Percentiles rank a stretch among this genome's conserved stretches.
These are phyloP conservation scores for Melanotus villosus DNA, from an alignment of 2,888 invertebrate genomes.

Conservation along the genomic window DNA sequence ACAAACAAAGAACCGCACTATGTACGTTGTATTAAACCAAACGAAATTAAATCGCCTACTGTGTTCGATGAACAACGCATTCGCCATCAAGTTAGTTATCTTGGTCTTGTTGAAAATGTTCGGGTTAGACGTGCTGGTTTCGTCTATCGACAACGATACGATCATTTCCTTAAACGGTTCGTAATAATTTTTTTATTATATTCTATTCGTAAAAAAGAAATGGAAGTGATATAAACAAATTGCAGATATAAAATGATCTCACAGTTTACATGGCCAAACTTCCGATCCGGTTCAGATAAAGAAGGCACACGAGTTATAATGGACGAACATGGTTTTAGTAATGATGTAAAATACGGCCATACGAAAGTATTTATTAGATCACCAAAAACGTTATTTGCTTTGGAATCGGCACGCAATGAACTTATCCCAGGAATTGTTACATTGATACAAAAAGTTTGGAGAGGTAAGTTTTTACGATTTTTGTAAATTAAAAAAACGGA, in stretches of 20 bases:
- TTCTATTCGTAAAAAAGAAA: too few relatives aligned
- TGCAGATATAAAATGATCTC: slow-evolving; percentile 96
- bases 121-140: slow-evolving; percentile 97
- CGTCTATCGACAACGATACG: slow-evolving; percentile 95
- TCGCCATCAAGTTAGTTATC: slow-evolving; percentile 84
- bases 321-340: slow-evolving; percentile 80
- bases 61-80: slow-evolving; percentile 88
- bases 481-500: not conserved
- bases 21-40: slow-evolving; percentile 97
- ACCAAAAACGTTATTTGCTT: slow-evolving; percentile 89
- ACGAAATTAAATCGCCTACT: slow-evolving; percentile 91
- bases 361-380: slow-evolving; percentile 97
- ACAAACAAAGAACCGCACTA: slow-evolving; percentile 96
- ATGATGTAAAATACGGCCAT: slow-evolving; percentile 94
- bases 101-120: slow-evolving; percentile 96
- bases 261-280: slow-evolving; percentile 97
- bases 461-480: slow-evolving; percentile 69
- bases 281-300: slow-evolving; percentile 80
- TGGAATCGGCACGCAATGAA: slow-evolving; percentile 90
- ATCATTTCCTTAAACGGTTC: slow-evolving; percentile 89
- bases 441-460: slow-evolving; percentile 95
- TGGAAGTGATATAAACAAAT: too few relatives aligned
- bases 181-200: too few relatives aligned
- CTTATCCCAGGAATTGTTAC: slow-evolving; percentile 93
- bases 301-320: slow-evolving; percentile 91